Conservation (phyloP, 2,113 vertebrate species). For the Urocynchramus pylzowi region DNA sequence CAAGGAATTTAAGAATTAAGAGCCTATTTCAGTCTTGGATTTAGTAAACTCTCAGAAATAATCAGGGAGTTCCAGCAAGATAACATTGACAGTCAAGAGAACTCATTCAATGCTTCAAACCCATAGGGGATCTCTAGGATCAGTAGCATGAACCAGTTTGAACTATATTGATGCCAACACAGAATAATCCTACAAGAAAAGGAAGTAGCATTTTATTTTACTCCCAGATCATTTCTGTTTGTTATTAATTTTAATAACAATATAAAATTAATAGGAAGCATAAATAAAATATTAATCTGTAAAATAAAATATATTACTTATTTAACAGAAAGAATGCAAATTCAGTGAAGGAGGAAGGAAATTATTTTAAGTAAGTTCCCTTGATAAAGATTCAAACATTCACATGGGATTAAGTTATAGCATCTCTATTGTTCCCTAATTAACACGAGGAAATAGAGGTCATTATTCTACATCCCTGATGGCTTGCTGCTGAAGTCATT, state of each 20-base stretch:
- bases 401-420: background rate
- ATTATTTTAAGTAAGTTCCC: background rate
- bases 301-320: background rate
- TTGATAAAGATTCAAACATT: background rate
- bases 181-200: background rate
- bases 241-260: background rate
- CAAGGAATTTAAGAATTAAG: background rate
- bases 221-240: background rate
- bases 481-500: background rate
- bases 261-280: background rate
- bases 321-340: background rate
- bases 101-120: background rate
- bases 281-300: background rate
- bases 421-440: background rate
- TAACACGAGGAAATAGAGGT: background rate
- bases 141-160: background rate
- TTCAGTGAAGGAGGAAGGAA: background rate
- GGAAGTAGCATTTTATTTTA: background rate
- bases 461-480: background rate
- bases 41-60: constrained; percentile 3
- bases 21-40: background rate
- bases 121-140: background rate
- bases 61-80: background rate
- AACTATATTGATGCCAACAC: background rate
- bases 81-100: background rate